These are phyloP conservation scores for Pseudococcus viburni DNA, from an alignment of 2,888 invertebrate species.

Conservation along the genomic window DNA sequence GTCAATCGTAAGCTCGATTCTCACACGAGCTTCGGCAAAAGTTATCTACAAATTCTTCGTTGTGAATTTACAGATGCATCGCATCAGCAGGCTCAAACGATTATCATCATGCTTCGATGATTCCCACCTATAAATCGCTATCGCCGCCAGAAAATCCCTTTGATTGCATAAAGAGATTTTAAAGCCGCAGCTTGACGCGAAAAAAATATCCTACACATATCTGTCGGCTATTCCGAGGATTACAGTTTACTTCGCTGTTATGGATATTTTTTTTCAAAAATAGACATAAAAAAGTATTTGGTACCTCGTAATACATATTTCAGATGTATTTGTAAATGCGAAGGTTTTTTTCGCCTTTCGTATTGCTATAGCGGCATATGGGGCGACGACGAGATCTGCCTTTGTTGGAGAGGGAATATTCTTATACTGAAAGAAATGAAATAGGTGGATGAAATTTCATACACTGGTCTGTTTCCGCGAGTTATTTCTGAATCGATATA, in stretches of 20 bases:
- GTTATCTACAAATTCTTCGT: background rate
- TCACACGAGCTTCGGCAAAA: background rate
- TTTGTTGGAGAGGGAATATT: no score
- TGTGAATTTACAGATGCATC: conserved; percentile 15
- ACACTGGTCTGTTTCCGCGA: no score
- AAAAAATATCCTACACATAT: background rate
- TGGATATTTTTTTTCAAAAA: conserved; percentile 6
- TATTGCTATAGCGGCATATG: no score
- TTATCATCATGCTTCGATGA: conserved; percentile 6
- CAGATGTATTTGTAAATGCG: no score
- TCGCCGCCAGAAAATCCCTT: background rate
- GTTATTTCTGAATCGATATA: no score
- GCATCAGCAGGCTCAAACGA: background rate
- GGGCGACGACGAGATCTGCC: no score
- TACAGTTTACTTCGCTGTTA: background rate
- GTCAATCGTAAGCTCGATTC: background rate
- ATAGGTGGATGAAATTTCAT: no score
- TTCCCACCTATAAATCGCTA: background rate
- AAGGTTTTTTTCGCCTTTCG: no score
- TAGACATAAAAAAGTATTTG: background rate
- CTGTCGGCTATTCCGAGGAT: background rate
- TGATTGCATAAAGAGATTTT: background rate
- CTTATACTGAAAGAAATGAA: no score
- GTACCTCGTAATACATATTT: no score
- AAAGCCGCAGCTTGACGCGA: background rate